Evolutionary conservation across 2,888 invertebrate species (phyloP).

Genomic region (Polydesmus complanatus): DNA sequence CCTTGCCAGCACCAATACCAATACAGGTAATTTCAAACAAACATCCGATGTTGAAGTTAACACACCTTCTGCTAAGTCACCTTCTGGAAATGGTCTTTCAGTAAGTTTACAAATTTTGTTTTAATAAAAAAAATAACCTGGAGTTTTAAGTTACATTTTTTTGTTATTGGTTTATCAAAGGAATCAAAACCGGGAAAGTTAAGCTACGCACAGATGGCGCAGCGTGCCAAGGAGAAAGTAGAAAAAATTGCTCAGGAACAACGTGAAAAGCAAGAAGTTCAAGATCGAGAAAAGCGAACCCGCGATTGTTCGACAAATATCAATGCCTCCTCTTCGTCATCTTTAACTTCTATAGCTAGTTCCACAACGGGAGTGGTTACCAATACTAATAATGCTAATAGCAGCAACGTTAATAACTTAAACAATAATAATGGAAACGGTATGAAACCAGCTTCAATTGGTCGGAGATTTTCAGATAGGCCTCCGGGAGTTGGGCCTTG

Average conservation of each 20-base stretch:
- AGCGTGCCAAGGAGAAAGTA: constrained; percentile 19
- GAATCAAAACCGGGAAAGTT: constrained; percentile 13
- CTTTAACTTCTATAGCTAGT: neutral
- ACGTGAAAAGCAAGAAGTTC: constrained; percentile 14
- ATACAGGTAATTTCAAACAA: too few species aligned
- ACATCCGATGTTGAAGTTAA: neutral
- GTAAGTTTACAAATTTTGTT: too few species aligned
- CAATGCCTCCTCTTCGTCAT: neutral
- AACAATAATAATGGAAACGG: neutral
- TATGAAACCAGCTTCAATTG: neutral
- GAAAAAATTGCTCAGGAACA: constrained; percentile 22
- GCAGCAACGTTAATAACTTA: neutral
- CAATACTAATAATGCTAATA: neutral
- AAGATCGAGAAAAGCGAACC: constrained; percentile 15
- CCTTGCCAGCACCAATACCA: neutral
- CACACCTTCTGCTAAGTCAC: neutral
- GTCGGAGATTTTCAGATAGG: neutral
- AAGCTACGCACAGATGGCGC: constrained; percentile 22
- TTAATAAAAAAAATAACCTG: too few species aligned
- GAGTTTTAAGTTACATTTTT: constrained; percentile 1
- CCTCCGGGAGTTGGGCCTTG: neutral
- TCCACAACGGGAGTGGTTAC: neutral
- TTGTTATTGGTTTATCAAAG: constrained; percentile 15
- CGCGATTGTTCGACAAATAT: neutral
- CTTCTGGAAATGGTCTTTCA: constrained; percentile 6